Evolutionary conservation across 2,888 invertebrate genomes (phyloP), one percentile per base, ranked within the genome.

Genomic region (Noctua comes): DNA sequence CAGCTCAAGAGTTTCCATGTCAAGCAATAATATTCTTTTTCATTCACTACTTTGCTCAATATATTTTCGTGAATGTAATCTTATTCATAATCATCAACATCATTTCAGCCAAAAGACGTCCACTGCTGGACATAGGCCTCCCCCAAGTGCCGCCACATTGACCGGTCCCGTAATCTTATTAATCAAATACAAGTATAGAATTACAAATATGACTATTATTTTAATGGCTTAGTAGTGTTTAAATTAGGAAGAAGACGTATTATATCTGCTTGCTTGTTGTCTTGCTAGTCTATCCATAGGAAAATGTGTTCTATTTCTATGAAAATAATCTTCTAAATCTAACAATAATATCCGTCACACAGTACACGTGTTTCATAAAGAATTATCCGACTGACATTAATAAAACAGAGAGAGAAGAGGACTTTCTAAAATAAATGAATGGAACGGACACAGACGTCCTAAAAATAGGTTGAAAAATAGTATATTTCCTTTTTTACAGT

Each of bases 401-500:
- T 18, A 48, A 43, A 68, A 62, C 46, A 66, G n/a, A 31, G 36
- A 43, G 48, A 27, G 31, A 13, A 64, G 36, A 62, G 54, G 40
- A 68, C 46, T 57, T 68, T 79, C 62, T 48, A 54, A 66, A 64
- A 83, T 83, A 43, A 81, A 83, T 72, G 21, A 81, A 64, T 71
- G 84, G 40, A 71, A 57, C 31, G 46, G 62, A 79, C 68, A n/a
- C 70, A 78, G 43, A 46, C 48, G 40, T 72, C 46, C 66, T 16
- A 68, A 62, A 70, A 73, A 74, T 68, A 75, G 57, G 31, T 72
- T 66, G 54, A 64, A 82, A 83, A 82, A 70, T 62, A 27, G 54
- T 8, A 43, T 65, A 40, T 65, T 65, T 48, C 8, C 1, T n/a
- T 27, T 62, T 85, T 76, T 31, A 69, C n/a, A n/a, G n/a, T n/a